phyloP scores from a whole-genome alignment of 1,140 invertebrate species.

The Teleogryllus occipitalis region DNA sequence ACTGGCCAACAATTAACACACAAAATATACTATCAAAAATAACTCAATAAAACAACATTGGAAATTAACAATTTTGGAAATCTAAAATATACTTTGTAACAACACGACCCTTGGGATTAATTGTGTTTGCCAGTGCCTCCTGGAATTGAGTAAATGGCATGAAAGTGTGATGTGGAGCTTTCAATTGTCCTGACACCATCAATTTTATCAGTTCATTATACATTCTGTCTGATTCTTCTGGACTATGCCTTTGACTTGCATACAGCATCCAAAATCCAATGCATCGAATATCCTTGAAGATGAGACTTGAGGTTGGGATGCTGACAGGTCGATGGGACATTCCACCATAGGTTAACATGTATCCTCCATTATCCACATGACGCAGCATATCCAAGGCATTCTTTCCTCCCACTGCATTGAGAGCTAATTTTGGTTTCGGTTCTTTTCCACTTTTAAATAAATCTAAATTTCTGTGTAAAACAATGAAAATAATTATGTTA shows the following conservation, averaged over 20 bases:
- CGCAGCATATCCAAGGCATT: conserved; percentile 75
- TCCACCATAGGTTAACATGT: conserved; percentile 95
- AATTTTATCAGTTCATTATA: conserved; percentile 62
- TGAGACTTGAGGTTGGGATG: conserved; percentile 73
- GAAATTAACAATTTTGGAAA: conserved; percentile 33
- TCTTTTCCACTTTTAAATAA: conserved; percentile 60
- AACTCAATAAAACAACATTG: too few relatives aligned
- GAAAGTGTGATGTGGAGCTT: conserved; percentile 62
- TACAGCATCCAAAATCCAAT: conserved; percentile 95
- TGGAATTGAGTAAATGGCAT: conserved; percentile 65
- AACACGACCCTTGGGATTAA: conserved; percentile 56
- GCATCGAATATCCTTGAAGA: conserved; percentile 84
- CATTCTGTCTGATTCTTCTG: conserved; percentile 57
- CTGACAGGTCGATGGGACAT: conserved; percentile 90
- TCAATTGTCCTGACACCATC: conserved; percentile 60
- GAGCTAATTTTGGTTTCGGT: conserved; percentile 67
- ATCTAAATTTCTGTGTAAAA: conserved; percentile 45
- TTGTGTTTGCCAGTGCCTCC: conserved; percentile 61
- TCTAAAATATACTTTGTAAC: conserved; percentile 69
- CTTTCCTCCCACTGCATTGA: conserved; percentile 95
- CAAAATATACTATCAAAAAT: too few relatives aligned
- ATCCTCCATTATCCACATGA: conserved; percentile 59
- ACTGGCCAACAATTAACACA: too few relatives aligned
- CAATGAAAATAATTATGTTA: background rate
- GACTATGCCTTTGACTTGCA: conserved; percentile 61